Conservation (phyloP, 2,113 vertebrate species). For the Dendrocopos noguchii region DNA sequence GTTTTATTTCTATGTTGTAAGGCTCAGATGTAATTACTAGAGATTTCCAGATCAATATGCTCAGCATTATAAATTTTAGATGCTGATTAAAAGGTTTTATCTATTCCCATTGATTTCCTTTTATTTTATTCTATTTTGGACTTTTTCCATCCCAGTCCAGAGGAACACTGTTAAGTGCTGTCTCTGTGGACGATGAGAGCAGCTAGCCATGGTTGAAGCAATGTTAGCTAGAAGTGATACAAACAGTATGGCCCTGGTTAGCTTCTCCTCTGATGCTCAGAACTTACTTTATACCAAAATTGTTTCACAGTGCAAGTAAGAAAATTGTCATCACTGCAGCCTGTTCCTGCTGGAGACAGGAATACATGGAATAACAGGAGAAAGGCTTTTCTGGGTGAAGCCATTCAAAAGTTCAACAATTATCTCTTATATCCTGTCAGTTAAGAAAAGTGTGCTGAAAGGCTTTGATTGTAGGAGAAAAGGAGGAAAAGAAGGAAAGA, state of each 20-base stretch:
- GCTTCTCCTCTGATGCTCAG: not conserved
- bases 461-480: not conserved
- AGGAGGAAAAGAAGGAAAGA: not conserved
- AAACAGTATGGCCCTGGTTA: not conserved
- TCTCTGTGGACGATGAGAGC: not conserved
- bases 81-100: not conserved
- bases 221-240: not conserved
- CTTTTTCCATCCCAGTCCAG: not conserved
- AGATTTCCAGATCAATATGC: not conserved
- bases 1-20: not conserved
- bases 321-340: not conserved
- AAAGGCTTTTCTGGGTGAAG: constrained; percentile 1
- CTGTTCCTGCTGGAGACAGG: not conserved
- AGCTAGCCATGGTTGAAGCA: not conserved
- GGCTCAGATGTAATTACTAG: not conserved
- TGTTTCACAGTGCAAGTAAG: too few species aligned
- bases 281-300: too few species aligned
- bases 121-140: not conserved
- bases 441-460: not conserved
- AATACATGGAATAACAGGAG: not conserved
- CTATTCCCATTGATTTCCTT: not conserved
- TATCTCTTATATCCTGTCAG: not conserved
- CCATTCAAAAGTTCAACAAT: not conserved
- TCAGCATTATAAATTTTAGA: not conserved
- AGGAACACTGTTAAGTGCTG: not conserved